phyloP scores from a whole-genome alignment of 1,140 invertebrate genomes.

The Pectinophora gossypiella region DNA sequence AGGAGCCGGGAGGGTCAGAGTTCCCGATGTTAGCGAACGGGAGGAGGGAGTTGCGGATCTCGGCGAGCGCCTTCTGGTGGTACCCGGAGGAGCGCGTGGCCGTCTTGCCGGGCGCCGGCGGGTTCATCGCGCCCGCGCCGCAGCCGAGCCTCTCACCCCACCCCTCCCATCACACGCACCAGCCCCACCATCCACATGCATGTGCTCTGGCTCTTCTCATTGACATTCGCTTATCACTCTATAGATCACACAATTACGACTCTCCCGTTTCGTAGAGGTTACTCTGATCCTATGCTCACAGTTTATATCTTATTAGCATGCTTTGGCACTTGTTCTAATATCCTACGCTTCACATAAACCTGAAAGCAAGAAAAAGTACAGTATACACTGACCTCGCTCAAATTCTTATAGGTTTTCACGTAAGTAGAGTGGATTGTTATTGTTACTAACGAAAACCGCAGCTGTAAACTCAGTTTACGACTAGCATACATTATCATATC shows the following conservation, averaged over 20 bases:
- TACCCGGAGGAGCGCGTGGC: constrained; percentile 87
- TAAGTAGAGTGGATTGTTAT: background rate
- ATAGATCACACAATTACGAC: background rate
- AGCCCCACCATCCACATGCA: constrained; percentile 38
- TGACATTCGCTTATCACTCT: constrained; percentile 32
- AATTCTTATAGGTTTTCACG: background rate
- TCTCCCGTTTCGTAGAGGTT: background rate
- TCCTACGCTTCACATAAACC: background rate
- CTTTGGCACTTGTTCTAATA: background rate
- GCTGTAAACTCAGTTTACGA: background rate
- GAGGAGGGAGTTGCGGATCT: constrained; percentile 89
- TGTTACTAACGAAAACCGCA: background rate
- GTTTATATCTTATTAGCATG: background rate
- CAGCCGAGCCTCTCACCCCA: constrained; percentile 70
- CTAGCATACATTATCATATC: too few species aligned
- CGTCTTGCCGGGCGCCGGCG: constrained; percentile 78
- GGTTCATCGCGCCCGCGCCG: constrained; percentile 79
- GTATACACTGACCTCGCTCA: background rate
- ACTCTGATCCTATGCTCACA: background rate
- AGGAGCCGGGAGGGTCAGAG: constrained; percentile 78
- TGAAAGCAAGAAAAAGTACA: background rate
- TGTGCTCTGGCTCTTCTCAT: constrained; percentile 44
- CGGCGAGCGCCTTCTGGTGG: constrained; percentile 90
- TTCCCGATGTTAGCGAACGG: constrained; percentile 87
- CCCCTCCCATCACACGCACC: constrained; percentile 66